Evolutionary conservation across 2,888 invertebrate species (phyloP).

Genomic region (Melanotus villosus): DNA sequence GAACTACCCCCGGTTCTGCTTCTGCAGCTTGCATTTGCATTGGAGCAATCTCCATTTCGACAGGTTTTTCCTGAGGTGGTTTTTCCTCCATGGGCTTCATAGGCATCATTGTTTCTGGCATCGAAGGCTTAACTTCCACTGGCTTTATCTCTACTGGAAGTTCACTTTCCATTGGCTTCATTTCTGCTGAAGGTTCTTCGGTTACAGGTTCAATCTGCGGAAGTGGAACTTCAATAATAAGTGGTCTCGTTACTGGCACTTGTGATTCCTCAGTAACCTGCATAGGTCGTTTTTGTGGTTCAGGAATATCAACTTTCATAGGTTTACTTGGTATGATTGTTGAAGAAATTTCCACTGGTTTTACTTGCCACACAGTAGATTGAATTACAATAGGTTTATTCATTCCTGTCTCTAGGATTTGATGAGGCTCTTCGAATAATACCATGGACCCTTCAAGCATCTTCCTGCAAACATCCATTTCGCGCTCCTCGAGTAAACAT

Average conservation of each 20-base stretch:
- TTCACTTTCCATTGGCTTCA: no score
- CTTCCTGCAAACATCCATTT: neutral
- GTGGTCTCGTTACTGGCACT: neutral
- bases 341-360: neutral
- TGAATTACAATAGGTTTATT: neutral
- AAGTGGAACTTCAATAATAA: no score
- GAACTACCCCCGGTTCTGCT: no score
- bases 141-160: neutral
- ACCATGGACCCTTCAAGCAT: neutral
- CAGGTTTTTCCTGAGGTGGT: no score
- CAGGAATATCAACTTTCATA: neutral
- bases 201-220: no score
- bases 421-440: neutral
- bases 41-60: no score
- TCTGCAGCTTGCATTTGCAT: no score
- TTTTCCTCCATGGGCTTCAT: no score
- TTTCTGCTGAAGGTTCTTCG: no score
- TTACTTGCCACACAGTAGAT: neutral
- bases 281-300: neutral
- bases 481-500: neutral
- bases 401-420: neutral
- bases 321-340: neutral
- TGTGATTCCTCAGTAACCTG: neutral
- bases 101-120: no score
- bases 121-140: neutral